Base-by-base conservation (phyloP, 2,888 invertebrate genomes). In the Macrophya annulata region DNA sequence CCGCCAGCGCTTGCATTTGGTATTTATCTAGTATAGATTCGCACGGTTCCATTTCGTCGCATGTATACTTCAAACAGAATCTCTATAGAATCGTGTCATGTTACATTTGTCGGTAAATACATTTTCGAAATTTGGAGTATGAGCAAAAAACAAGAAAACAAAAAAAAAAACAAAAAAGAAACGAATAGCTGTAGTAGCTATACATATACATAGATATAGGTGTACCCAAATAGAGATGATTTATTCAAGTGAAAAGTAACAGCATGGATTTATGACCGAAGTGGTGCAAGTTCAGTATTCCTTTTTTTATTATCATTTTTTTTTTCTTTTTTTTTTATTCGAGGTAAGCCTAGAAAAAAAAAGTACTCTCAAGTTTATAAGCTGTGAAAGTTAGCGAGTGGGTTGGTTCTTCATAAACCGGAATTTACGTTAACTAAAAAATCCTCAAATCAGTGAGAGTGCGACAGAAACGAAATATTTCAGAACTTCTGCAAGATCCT, bases 281-380 rank as follows among this genome's bases (percentile, higher is more conserved):
- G 37, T 68, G 37, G 62, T 17, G 37, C 37, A 68, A 68, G 37
- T 68, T 37, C 31, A 37, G 25, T 62, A 62, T 68, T 37, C 6
- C 37, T 68, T 68, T 8, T 17, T 17, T 31, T 55, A n/a, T n/a
- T n/a, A n/a, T n/a, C n/a, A n/a, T n/a, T 8, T 17, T n/a, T n/a
- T n/a, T 55, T 55, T 0, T 43, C 4, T 43, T 43, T 43, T 43
- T 43, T 6, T 43, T 43, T 6, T 43, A 4, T 9, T 43, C 4
- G 8, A 5, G n/a, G n/a, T 68, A 68, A 31, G 68, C 68, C 25
- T 25, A 25, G 68, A 31, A 68, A 10, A 37, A 37, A 62, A 31
- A 21, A 37, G 71, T 68, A 74, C 45, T 6, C 74, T 45, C 45
- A 8, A 77, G 37, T 8, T 77, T 77, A 31, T 74, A 55, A 55